Percentiles rank a stretch among this genome's conserved stretches.
phyloP scores from a whole-genome alignment of 2,888 invertebrate species.

The Eristalinus sepulchralis region DNA sequence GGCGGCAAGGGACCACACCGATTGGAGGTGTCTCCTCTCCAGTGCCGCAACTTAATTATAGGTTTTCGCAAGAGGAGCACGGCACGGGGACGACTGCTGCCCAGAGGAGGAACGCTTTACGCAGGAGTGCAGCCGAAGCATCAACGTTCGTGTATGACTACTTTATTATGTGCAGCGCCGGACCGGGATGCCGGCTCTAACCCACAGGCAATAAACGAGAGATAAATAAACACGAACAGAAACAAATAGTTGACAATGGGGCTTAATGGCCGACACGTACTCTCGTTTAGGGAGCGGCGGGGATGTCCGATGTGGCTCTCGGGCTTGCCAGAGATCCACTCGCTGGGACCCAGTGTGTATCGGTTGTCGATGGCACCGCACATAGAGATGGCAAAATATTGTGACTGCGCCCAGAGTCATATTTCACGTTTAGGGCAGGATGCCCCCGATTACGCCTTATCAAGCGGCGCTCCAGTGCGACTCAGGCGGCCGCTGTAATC shows the following conservation, averaged over 20 bases:
- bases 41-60: slow-evolving; percentile 65
- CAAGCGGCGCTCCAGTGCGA: not conserved
- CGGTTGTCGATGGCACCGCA: slow-evolving; percentile 24
- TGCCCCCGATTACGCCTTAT: slow-evolving; percentile 51
- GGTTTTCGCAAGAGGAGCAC: slow-evolving; percentile 33
- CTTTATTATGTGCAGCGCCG: slow-evolving; percentile 60
- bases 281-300: slow-evolving; percentile 36
- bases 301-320: slow-evolving; percentile 20
- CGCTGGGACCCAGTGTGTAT: not conserved
- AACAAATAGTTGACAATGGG: slow-evolving; percentile 65
- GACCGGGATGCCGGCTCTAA: slow-evolving; percentile 6
- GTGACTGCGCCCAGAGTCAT: slow-evolving; percentile 55
- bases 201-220: slow-evolving; percentile 49
- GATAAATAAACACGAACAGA: slow-evolving; percentile 61
- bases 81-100: not conserved
- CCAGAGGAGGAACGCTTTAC: slow-evolving; percentile 45
- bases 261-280: slow-evolving; percentile 65
- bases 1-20: not conserved
- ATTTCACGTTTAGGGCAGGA: slow-evolving; percentile 55
- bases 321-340: not conserved
- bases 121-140: slow-evolving; percentile 67
- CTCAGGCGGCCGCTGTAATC: slow-evolving; percentile 11
- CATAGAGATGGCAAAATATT: slow-evolving; percentile 28
- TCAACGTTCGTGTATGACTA: slow-evolving; percentile 69
- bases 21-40: slow-evolving; percentile 13